phyloP scores from a whole-genome alignment of 2,888 invertebrate genomes.

The Halictus ligatus region DNA sequence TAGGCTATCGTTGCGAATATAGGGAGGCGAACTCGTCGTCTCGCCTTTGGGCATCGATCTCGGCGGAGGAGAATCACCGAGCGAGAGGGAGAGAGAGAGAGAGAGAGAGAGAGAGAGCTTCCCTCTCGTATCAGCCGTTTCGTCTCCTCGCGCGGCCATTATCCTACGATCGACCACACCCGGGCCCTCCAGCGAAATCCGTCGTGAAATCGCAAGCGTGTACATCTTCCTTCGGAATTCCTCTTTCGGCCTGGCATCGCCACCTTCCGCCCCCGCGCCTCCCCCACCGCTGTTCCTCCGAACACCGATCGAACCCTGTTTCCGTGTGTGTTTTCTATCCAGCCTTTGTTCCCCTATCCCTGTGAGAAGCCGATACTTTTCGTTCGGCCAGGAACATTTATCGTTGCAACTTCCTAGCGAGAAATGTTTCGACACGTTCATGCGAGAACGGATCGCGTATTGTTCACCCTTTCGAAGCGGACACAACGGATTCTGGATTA shows the following conservation, averaged over 20 bases:
- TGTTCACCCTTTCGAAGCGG: not conserved
- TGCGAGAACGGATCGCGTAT: not conserved
- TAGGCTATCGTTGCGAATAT: constrained; percentile 29
- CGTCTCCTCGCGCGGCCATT: constrained; percentile 63
- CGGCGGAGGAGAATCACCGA: constrained; percentile 57
- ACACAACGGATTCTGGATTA: not conserved
- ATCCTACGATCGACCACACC: constrained; percentile 68
- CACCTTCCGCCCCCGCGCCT: not conserved
- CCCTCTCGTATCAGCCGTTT: constrained; percentile 38
- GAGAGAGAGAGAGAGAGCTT: no score
- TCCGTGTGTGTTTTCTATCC: not conserved
- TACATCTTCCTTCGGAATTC: constrained; percentile 61
- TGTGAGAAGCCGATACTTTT: not conserved
- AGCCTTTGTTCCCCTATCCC: not conserved
- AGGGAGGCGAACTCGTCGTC: constrained; percentile 67
- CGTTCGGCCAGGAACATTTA: not conserved
- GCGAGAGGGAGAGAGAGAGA: no score
- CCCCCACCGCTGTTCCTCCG: not conserved
- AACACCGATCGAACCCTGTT: not conserved
- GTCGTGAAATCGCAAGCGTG: constrained; percentile 35
- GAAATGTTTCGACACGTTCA: not conserved
- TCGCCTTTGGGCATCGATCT: constrained; percentile 76
- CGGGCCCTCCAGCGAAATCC: constrained; percentile 60
- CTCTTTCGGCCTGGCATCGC: constrained; percentile 39
- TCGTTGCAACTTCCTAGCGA: not conserved